Evolutionary conservation across 2,888 invertebrate genomes (phyloP).

Genomic region (Caenorhabditis sp.): DNA sequence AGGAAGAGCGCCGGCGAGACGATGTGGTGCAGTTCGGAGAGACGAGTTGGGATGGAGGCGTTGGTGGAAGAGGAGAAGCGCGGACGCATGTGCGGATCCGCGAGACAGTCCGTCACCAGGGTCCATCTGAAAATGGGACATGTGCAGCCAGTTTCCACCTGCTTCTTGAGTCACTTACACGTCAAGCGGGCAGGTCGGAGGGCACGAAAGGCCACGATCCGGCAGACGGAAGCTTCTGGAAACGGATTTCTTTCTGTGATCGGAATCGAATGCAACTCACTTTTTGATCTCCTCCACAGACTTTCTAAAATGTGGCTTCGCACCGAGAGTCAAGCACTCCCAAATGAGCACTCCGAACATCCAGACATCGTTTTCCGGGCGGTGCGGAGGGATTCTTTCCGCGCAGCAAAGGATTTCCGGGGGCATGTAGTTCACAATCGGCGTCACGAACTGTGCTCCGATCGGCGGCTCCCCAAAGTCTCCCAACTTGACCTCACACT

Average conservation of each 20-base stretch:
- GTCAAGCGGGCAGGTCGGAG: slow-evolving; percentile 71
- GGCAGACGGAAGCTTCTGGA: slow-evolving; percentile 64
- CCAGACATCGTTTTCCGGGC: slow-evolving; percentile 77
- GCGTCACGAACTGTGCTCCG: slow-evolving; percentile 50
- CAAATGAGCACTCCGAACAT: slow-evolving; percentile 76
- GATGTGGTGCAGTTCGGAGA: slow-evolving; percentile 40
- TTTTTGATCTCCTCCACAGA: slow-evolving; percentile 73
- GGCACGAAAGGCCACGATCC: slow-evolving; percentile 74
- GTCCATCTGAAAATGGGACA: slow-evolving; percentile 63
- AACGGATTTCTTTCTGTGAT: too few relatives aligned
- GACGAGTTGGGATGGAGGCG: slow-evolving; percentile 31
- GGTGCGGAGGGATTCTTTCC: slow-evolving; percentile 69
- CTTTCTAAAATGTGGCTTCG: slow-evolving; percentile 75
- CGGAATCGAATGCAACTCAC: slow-evolving; percentile 24
- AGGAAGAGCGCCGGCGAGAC: slow-evolving; percentile 48
- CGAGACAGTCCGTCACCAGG: slow-evolving; percentile 72
- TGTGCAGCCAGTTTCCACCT: not conserved
- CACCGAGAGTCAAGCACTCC: slow-evolving; percentile 77
- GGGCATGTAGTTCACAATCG: slow-evolving; percentile 77
- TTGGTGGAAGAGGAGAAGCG: slow-evolving; percentile 64
- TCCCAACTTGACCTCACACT: slow-evolving; percentile 75
- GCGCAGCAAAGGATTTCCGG: slow-evolving; percentile 73
- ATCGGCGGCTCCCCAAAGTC: slow-evolving; percentile 74
- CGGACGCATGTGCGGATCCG: slow-evolving; percentile 74
- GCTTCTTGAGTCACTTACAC: slow-evolving; percentile 72